Base-by-base conservation (phyloP, 2,797 vertebrate genomes). In the Melanotaenia trifasciata region DNA sequence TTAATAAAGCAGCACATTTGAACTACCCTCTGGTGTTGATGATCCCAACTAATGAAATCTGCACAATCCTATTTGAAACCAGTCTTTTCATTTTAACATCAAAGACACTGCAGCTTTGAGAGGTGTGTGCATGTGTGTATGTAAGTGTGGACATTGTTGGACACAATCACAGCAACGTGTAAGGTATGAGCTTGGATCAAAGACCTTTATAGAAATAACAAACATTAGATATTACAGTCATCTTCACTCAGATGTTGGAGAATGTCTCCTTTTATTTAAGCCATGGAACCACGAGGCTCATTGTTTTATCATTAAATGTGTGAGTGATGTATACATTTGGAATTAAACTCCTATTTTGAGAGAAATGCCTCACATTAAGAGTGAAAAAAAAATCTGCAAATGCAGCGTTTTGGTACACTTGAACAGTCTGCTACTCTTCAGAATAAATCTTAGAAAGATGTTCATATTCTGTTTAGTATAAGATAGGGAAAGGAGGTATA, bases 1-100 rank as follows among this genome's bases (percentile, higher is more conserved):
- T 92, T 94, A 93, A 94, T 91, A 92, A 92, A 81, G 72, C 81
- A 77, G 78, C 83, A 84, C 58, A 50, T 86, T 83, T 77, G 79
- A 47, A 90, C 72, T 67, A 75, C 84, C 84, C 80, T 84, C 83
- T 81, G 77, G 86, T 83, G 84, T 78, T 81, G 63, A 83, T 70
- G 79, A 84, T 76, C 79, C 57, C 61, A 36, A 68, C 79, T 90
- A 89, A 90, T 84, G 76, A 81, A 81, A 90, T 85, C 84, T 81
- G 64, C 68, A 72, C 70, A 40, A 84, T 90, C 72, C 75, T 60
- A 72, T 72, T 83, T 78, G 76, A 84, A 87, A 83, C 67, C 67
- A 58, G 74, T 74, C 69, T 71, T 82, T 89, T 83, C 64, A 87
- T 78, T 85, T 30, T 58, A 60, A 82, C 86, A 88, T 92, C 79